Conservation (phyloP, 2,797 vertebrate species). For the Gymnocypris eckloni region DNA sequence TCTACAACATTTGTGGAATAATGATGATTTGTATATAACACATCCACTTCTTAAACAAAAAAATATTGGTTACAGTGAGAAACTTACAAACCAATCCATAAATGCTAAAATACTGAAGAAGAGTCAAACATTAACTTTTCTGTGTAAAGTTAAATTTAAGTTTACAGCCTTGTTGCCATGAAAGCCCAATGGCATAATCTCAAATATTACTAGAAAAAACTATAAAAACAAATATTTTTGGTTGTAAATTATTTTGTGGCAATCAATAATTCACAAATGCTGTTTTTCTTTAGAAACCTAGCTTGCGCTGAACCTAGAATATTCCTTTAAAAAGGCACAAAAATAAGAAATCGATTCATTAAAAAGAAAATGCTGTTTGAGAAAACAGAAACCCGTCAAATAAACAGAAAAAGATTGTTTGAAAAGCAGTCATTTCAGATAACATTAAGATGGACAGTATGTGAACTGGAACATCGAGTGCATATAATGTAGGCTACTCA, state of each 20-base stretch:
- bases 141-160: not conserved
- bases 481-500: not conserved
- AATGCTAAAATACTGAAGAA: not conserved
- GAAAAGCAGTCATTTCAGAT: not conserved
- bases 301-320: not conserved
- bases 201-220: not conserved
- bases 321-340: not conserved
- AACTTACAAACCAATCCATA: not conserved
- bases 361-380: not conserved
- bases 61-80: not conserved
- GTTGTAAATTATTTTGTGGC: no score
- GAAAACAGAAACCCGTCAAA: not conserved
- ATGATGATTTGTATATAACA: not conserved
- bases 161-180: not conserved
- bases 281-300: not conserved
- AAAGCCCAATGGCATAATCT: not conserved
- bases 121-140: not conserved
- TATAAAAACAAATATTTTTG: not conserved
- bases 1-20: constrained; percentile 1
- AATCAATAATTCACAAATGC: not conserved
- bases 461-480: not conserved
- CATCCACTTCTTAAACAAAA: not conserved
- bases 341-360: not conserved
- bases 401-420: not conserved
- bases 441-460: not conserved